Evolutionary conservation across 1,140 invertebrate genomes (phyloP), one percentile per base, ranked within the genome.

Genomic region (Drosophila sturtevanti): DNA sequence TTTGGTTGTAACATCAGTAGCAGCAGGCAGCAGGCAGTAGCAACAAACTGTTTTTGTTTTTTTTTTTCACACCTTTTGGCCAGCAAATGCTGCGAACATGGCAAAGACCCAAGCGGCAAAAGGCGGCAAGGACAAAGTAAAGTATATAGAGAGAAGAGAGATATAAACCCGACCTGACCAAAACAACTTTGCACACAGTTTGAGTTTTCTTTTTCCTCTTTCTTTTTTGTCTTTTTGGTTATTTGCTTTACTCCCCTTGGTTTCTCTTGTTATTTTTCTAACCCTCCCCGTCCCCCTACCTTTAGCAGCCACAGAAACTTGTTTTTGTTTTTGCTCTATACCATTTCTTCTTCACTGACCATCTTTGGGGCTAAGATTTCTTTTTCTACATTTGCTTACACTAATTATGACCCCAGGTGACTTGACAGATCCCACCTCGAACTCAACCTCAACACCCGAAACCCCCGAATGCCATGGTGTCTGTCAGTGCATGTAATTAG

Each of bases 1-100:
- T 78, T 73, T 77, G 66, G 84, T 63, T 72, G 58, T 52, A 27
- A 54, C 81, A 81, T 38, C 63, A 35, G 14, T 41, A 37, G 12
- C 27, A 60, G 31, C 55, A 68, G 65, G 9, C 27, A 60, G 31
- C 48, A 68, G 65, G 12, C 27, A 60, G 31, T 56, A 68, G 65
- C 52, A 63, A 72, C 73, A 87, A 81, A 87, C 77, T 81, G 82
- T 89, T 87, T 87, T 27, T 81, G 82, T 89, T 87, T 87, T 27
- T 84, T 84, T 72, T 89, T 89, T 89, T 89, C 85, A 89, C 84
- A 89, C 84, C 84, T 89, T 80, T 89, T 89, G 85, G 64, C 64
- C 70, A 78, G 68, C 79, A 80, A 89, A 89, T 84, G 84, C 84
- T 55, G 77, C 74, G 72, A 48, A 48, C 41, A 48, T 48, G 41